These are phyloP conservation scores for Epirrhoe tristata DNA, from an alignment of 2,888 invertebrate species.

Conservation along the genomic window DNA sequence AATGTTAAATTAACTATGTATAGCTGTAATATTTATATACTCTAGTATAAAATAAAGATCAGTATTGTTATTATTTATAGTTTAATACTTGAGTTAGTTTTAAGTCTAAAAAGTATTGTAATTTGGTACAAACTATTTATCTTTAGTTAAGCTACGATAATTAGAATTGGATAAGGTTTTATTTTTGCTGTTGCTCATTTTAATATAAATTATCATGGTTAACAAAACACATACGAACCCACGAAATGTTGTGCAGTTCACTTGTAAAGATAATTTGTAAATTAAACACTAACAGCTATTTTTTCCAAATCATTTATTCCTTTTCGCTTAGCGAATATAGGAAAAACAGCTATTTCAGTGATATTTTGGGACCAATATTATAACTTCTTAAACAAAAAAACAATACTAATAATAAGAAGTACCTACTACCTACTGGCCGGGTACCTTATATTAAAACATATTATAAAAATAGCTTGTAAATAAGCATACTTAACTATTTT, in stretches of 20 bases:
- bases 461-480: background rate
- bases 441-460: background rate
- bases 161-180: slow-evolving; percentile 37
- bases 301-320: too few relatives aligned
- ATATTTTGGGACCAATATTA: slow-evolving; percentile 35
- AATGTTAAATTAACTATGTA: slow-evolving; percentile 17
- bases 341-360: slow-evolving; percentile 26
- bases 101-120: slow-evolving; percentile 49
- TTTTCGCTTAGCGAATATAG: too few relatives aligned
- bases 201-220: slow-evolving; percentile 6
- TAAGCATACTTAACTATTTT: background rate
- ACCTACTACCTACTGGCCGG: background rate
- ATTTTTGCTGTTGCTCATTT: slow-evolving; percentile 49
- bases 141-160: slow-evolving; percentile 31
- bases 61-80: slow-evolving; percentile 64
- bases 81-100: slow-evolving; percentile 43
- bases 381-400: background rate
- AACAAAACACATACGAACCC: slow-evolving; percentile 41
- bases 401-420: background rate
- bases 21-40: slow-evolving; percentile 36
- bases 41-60: slow-evolving; percentile 46
- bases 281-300: slow-evolving; percentile 23
- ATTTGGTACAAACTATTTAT: slow-evolving; percentile 60
- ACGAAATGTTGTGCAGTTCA: slow-evolving; percentile 16
- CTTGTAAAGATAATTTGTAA: slow-evolving; percentile 40